These are phyloP conservation scores for Ormyrus thymus DNA, from an alignment of 2,888 invertebrate genomes.

Conservation along the genomic window DNA sequence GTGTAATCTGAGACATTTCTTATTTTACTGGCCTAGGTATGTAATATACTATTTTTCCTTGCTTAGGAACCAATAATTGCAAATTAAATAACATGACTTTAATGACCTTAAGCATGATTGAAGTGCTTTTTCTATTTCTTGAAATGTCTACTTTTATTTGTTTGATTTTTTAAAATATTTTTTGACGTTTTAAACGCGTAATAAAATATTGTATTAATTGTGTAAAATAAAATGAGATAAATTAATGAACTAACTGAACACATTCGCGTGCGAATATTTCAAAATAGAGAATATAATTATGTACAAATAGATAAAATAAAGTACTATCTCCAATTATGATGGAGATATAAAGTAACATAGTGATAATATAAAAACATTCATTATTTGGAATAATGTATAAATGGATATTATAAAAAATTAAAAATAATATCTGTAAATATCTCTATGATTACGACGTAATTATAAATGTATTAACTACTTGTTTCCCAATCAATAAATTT, in stretches of 20 bases:
- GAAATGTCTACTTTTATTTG: conserved; percentile 22
- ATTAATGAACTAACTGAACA: conserved; percentile 24
- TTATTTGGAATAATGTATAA: conserved; percentile 49
- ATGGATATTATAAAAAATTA: conserved; percentile 35
- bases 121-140: conserved; percentile 16
- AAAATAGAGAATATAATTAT: conserved; percentile 49
- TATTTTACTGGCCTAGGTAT: no score
- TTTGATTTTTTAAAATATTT: conserved; percentile 34
- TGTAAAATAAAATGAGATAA: conserved; percentile 10
- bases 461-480: conserved; percentile 50
- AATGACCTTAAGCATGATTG: conserved; percentile 14
- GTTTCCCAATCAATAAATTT: conserved; percentile 37
- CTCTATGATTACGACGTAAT: conserved; percentile 43
- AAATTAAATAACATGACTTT: conserved; percentile 31
- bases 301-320: conserved; percentile 52
- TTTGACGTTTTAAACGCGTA: conserved; percentile 33
- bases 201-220: conserved; percentile 12
- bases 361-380: conserved; percentile 39
- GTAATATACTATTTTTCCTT: no score
- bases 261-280: conserved; percentile 36
- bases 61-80: conserved; percentile 35
- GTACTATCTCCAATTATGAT: conserved; percentile 24
- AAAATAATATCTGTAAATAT: conserved; percentile 54
- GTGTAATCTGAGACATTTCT: no score
- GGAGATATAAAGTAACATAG: conserved; percentile 33